Percentiles rank a stretch among this genome's conserved stretches.
Conservation (phyloP, 2,113 vertebrate species). For the Peromyscus californicus region DNA sequence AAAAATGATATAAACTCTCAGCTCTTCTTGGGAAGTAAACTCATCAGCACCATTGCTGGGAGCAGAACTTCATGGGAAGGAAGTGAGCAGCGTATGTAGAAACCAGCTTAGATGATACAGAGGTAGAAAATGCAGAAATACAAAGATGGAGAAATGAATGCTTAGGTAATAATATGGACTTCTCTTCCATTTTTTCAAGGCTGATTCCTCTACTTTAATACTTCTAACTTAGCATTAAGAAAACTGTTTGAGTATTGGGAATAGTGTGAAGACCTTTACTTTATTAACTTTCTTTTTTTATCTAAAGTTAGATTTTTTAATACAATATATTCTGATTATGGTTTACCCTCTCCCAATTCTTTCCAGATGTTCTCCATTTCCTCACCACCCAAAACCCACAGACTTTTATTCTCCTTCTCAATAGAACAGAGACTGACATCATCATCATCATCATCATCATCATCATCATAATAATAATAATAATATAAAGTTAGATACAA, state of each 20-base stretch:
- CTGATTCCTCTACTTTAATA: background rate
- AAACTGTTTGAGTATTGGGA: background rate
- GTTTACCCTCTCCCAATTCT: background rate
- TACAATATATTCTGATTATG: background rate
- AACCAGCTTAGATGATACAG: background rate
- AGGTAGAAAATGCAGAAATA: background rate
- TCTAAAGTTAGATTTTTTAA: background rate
- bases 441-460: too few relatives aligned
- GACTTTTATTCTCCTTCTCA: background rate
- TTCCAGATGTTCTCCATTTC: background rate
- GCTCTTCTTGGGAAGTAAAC: background rate
- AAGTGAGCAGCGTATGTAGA: background rate
- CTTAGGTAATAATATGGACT: background rate
- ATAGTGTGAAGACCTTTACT: background rate
- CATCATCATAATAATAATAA: too few relatives aligned
- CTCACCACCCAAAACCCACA: background rate
- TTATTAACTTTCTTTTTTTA: background rate
- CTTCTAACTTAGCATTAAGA: background rate
- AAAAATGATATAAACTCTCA: background rate
- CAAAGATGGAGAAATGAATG: background rate
- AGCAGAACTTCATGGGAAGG: background rate
- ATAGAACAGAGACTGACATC: background rate
- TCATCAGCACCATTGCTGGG: background rate
- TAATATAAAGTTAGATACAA: background rate
- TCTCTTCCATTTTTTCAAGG: background rate